Conservation (phyloP, 2,797 vertebrate species). For the Scolopax bukidnonensis region DNA sequence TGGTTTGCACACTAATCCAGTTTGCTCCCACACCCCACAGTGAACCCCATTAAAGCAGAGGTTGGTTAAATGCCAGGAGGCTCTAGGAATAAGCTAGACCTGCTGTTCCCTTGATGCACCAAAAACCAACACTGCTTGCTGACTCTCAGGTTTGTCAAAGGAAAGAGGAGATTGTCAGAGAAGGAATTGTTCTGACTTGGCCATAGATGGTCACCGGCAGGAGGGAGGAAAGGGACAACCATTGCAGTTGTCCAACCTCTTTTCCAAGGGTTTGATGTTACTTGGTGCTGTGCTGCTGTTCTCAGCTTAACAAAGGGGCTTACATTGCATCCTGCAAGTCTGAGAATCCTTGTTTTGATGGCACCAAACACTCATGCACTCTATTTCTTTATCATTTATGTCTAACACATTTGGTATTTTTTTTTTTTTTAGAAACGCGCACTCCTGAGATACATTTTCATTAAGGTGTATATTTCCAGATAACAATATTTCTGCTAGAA, state of each 20-base stretch:
- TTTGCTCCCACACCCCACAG: not conserved
- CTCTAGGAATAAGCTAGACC: constrained; percentile 26
- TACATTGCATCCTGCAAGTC: not conserved
- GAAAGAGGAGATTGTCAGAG: not conserved
- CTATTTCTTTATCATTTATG: constrained; percentile 1
- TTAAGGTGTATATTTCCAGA: constrained; percentile 5
- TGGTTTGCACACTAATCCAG: constrained; percentile 55
- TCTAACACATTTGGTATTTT: constrained; percentile 1
- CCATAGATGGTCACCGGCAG: not conserved
- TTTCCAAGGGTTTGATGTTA: constrained; percentile 7
- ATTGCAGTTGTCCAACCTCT: not conserved
- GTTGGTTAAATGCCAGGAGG: constrained; percentile 47
- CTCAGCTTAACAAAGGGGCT: not conserved
- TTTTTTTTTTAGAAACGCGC: not conserved
- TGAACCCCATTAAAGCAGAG: constrained; percentile 47
- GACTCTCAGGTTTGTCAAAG: constrained; percentile 1
- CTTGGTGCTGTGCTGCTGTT: not conserved
- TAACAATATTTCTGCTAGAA: constrained; percentile 25
- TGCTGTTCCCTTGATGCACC: constrained; percentile 51
- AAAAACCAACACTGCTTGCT: not conserved
- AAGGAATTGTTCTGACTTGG: not conserved
- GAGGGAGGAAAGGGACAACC: not conserved
- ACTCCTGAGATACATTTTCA: constrained; percentile 29
- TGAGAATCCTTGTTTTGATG: not conserved
- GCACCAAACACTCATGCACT: not conserved